phyloP scores from a whole-genome alignment of 2,797 vertebrate species.

The Graptemys geographica region DNA sequence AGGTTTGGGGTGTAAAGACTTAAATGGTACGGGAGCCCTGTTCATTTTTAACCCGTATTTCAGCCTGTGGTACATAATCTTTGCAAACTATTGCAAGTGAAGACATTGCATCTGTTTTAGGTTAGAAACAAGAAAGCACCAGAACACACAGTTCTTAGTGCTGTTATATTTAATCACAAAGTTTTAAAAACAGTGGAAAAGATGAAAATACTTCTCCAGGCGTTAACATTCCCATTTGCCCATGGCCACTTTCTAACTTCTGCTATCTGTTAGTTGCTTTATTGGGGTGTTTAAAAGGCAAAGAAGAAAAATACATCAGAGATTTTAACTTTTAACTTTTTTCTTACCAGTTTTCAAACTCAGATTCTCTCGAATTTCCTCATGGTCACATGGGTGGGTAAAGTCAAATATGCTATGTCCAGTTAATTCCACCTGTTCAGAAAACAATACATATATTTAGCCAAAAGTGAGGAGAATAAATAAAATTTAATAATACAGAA shows the following conservation, averaged over 20 bases:
- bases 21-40: neutral
- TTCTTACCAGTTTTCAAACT: slow-evolving; percentile 89
- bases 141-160: neutral
- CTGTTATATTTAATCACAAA: neutral
- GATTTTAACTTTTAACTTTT: neutral
- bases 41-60: neutral
- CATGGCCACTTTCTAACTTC: neutral
- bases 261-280: neutral
- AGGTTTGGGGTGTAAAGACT: slow-evolving; percentile 28
- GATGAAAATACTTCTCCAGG: neutral
- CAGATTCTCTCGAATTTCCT: slow-evolving; percentile 97
- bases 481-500: neutral
- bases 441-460: slow-evolving; percentile 38
- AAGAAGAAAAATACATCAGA: neutral
- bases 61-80: slow-evolving; percentile 1
- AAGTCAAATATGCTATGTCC: slow-evolving; percentile 99
- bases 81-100: neutral
- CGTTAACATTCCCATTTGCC: neutral
- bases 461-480: neutral
- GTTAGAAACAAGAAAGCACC: neutral
- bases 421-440: slow-evolving; percentile 92
- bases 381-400: slow-evolving; percentile 98
- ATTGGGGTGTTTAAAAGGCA: slow-evolving; percentile 28
- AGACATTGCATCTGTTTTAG: neutral
- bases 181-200: too few relatives aligned